Conservation (phyloP, 2,113 vertebrate genomes). For the Oncorhynchus keta region DNA sequence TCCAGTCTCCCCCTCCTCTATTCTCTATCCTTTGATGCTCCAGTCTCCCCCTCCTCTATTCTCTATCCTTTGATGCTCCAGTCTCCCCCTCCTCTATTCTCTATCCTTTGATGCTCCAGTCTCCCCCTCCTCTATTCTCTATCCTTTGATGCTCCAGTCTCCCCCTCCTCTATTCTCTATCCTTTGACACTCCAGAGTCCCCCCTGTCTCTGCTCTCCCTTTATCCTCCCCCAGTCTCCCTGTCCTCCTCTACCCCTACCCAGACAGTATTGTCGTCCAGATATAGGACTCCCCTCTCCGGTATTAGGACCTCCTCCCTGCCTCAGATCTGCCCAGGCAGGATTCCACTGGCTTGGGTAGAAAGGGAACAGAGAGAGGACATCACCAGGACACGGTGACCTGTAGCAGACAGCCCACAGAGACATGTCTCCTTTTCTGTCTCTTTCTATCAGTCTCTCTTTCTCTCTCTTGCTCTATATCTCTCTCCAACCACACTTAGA, state of each 20-base stretch:
- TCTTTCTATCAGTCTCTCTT: neutral
- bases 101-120: neutral
- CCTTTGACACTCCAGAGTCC: too few relatives aligned
- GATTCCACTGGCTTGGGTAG: neutral
- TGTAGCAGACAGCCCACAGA: neutral
- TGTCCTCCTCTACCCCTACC: too few relatives aligned
- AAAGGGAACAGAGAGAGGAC: neutral
- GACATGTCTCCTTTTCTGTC: neutral
- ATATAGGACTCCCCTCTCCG: too few relatives aligned
- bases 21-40: too few relatives aligned
- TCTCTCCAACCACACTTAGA: conserved; percentile 32
- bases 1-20: too few relatives aligned
- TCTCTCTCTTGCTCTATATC: neutral
- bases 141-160: neutral
- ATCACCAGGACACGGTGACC: conserved; percentile 7
- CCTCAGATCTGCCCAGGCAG: neutral
- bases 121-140: neutral
- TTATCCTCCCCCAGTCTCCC: too few relatives aligned
- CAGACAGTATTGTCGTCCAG: too few relatives aligned
- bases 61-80: too few relatives aligned
- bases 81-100: too few relatives aligned
- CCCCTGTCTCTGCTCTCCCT: too few relatives aligned
- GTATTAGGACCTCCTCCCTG: too few relatives aligned
- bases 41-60: neutral
- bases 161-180: neutral